Percentiles rank a stretch among this genome's conserved stretches.
phyloP scores from a whole-genome alignment of 1,140 invertebrate species.

The Drosophila pseudoobscura region DNA sequence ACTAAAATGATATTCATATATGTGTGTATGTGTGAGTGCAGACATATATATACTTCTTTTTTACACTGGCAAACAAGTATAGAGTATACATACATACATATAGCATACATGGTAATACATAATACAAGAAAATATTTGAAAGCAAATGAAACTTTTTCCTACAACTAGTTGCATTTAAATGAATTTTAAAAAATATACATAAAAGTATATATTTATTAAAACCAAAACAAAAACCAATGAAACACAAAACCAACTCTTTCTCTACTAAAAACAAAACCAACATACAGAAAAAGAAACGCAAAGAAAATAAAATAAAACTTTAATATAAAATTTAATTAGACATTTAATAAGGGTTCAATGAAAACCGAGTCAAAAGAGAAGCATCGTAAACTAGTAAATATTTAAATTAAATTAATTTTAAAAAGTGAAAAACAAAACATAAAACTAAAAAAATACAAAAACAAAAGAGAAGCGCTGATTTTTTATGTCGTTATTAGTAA shows the following conservation, averaged over 20 bases:
- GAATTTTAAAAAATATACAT: constrained; percentile 80
- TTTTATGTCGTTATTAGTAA: constrained; percentile 83
- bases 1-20: constrained; percentile 11
- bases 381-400: constrained; percentile 78
- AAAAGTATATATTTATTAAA: constrained; percentile 79
- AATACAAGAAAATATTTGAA: constrained; percentile 56
- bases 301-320: constrained; percentile 36
- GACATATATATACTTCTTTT: constrained; percentile 67
- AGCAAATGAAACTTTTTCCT: constrained; percentile 77
- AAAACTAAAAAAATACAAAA: constrained; percentile 50
- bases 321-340: constrained; percentile 78
- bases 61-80: constrained; percentile 64
- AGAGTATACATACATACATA: constrained; percentile 58
- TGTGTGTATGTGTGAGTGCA: constrained; percentile 19
- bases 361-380: constrained; percentile 60
- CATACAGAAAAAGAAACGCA: constrained; percentile 48
- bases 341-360: constrained; percentile 69
- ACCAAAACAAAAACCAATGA: constrained; percentile 29
- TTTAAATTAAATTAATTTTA: constrained; percentile 78
- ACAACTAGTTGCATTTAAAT: constrained; percentile 80
- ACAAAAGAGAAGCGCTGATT: constrained; percentile 74
- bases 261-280: constrained; percentile 64
- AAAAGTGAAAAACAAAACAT: constrained; percentile 57
- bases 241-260: constrained; percentile 62
- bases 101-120: constrained; percentile 64